These are phyloP conservation scores for Electrophaes corylata DNA, from an alignment of 2,888 invertebrate genomes.

Conservation along the genomic window DNA sequence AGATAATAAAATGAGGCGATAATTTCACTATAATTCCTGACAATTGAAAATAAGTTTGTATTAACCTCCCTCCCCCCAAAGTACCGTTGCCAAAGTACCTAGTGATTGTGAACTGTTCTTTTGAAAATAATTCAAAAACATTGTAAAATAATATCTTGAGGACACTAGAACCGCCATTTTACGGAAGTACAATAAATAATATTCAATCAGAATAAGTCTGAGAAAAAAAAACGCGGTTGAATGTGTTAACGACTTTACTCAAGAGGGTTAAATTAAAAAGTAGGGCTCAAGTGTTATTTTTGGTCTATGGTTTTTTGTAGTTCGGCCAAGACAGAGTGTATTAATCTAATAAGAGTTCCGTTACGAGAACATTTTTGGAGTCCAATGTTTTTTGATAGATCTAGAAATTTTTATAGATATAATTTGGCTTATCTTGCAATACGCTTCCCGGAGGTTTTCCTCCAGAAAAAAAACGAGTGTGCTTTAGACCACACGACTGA, in stretches of 20 bases:
- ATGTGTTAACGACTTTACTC: constrained; percentile 33
- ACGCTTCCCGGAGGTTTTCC: too few species aligned
- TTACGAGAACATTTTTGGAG: neutral
- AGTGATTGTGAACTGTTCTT: neutral
- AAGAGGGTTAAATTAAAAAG: constrained; percentile 37
- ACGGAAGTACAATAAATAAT: constrained; percentile 32
- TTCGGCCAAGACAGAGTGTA: constrained; percentile 23
- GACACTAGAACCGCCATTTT: constrained; percentile 37
- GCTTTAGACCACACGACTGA: too few species aligned
- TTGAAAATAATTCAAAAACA: neutral
- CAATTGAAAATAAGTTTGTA: too few species aligned
- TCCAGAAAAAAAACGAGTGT: too few species aligned
- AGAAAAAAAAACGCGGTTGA: constrained; percentile 33
- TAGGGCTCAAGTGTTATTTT: constrained; percentile 27
- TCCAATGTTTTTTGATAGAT: too few species aligned
- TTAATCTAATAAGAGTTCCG: constrained; percentile 16
- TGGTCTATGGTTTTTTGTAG: constrained; percentile 37
- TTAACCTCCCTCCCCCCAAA: too few species aligned
- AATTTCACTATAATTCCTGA: too few species aligned
- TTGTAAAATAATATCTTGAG: neutral
- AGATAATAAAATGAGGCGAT: too few species aligned
- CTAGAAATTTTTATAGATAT: too few species aligned
- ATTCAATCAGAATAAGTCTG: constrained; percentile 24
- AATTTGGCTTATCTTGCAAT: too few species aligned
- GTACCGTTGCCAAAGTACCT: too few species aligned